phyloP scores from a whole-genome alignment of 2,888 invertebrate species.

The Nemoura dubitans region DNA sequence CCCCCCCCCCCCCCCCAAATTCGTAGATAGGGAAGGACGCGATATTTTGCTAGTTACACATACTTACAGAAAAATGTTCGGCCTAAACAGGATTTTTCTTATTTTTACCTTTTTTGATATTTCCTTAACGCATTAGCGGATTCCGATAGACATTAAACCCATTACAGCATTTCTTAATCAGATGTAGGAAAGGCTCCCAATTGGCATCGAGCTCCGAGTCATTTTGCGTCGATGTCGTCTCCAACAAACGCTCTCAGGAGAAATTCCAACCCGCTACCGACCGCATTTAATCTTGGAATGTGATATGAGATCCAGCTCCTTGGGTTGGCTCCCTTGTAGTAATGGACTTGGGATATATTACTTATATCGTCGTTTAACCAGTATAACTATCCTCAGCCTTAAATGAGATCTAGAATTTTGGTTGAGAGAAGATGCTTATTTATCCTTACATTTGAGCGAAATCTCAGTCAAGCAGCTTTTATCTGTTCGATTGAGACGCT shows the following conservation, averaged over 20 bases:
- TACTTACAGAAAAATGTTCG: neutral
- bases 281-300: neutral
- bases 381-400: neutral
- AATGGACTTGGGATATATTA: neutral
- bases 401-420: neutral
- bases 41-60: neutral
- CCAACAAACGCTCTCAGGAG: neutral
- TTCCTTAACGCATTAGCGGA: neutral
- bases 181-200: neutral
- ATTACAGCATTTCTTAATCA: slow-evolving; percentile 1
- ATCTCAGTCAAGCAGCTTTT: neutral
- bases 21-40: no score
- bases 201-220: neutral
- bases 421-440: neutral
- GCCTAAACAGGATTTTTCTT: neutral
- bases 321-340: neutral
- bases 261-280: neutral
- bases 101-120: neutral
- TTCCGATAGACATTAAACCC: neutral
- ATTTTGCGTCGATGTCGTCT: neutral
- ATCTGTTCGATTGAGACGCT: neutral
- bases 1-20: no score
- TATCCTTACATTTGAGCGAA: neutral
- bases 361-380: neutral
- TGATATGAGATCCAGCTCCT: neutral